Percentiles rank a stretch among this genome's conserved stretches.
Conservation (phyloP, 2,888 invertebrate species). For the Acrocera orbiculus region DNA sequence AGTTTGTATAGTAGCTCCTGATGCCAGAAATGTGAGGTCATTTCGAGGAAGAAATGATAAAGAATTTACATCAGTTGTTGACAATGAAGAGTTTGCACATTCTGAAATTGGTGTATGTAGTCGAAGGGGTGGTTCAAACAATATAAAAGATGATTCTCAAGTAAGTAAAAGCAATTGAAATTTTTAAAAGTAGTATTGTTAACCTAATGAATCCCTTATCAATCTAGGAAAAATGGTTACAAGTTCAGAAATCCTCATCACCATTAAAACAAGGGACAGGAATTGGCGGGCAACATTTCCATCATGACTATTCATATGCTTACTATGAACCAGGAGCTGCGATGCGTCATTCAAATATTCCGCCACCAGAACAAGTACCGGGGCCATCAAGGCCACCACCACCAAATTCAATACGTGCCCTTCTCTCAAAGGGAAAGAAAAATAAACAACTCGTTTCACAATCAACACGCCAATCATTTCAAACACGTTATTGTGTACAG, state of each 20-base stretch:
- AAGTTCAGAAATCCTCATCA: slow-evolving; percentile 16
- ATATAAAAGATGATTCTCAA: slow-evolving; percentile 4
- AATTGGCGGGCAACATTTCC: slow-evolving; percentile 24
- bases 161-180: slow-evolving; percentile 2
- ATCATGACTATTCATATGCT: slow-evolving; percentile 60
- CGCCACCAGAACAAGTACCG: slow-evolving; percentile 35
- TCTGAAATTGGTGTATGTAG: too few relatives aligned
- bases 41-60: too few relatives aligned
- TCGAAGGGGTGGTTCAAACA: too few relatives aligned
- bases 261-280: slow-evolving; percentile 16
- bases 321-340: slow-evolving; percentile 57
- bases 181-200: too few relatives aligned
- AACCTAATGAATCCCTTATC: too few relatives aligned
- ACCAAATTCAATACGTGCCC: slow-evolving; percentile 28
- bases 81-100: too few relatives aligned
- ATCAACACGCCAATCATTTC: slow-evolving; percentile 42
- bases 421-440: slow-evolving; percentile 28
- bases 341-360: slow-evolving; percentile 44
- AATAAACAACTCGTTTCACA: slow-evolving; percentile 25
- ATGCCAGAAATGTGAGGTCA: too few relatives aligned
- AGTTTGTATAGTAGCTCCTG: slow-evolving; percentile 25
- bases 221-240: slow-evolving; percentile 38
- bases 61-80: too few relatives aligned
- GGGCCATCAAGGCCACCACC: slow-evolving; percentile 21
- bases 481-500: slow-evolving; percentile 47